Evolutionary conservation across 2,797 vertebrate genomes (phyloP), one percentile per base, ranked within the genome.

Genomic region (Margarornis squamiger): DNA sequence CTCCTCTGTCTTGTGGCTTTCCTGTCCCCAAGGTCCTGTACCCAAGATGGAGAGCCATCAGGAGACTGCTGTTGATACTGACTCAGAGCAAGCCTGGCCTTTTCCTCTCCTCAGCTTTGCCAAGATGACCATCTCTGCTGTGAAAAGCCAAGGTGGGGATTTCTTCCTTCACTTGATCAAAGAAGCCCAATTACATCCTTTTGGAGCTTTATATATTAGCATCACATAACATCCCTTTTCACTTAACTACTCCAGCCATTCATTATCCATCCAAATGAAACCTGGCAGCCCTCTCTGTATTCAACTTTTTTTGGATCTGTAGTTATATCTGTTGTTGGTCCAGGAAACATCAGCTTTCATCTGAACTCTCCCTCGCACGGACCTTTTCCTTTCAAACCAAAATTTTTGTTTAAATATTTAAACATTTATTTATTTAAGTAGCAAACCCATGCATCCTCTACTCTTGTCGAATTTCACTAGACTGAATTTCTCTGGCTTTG

Each of bases 321-420:
- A 70, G 34, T 88, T 76, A 3, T 58, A 59, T 88, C 61, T 92
- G 63, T 83, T 87, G 71, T 51, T 15, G 13, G 66, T 79, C 84
- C 88, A 88, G 93, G 82, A 81, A 91, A 96, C 41, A 71, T 92
- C 86, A 94, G n/a, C 61, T 96, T 95, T 96, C 70, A 66, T 83
- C 71, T 93, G 71, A 74, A 77, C 38, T 86, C 51, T 80, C 68
- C 75, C 88, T 95, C 6, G 3, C 43, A 52, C 2, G 16, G 19
- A 86, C 30, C 30, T 90, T 91, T 91, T 78, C 46, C 52, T 89
- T 88, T 71, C 24, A 87, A 89, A 90, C 29, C 22, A 54, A 45
- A 41, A 39, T 52, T 55, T 74, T 90, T 66, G n/a, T 85, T 87
- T 93, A 89, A 94, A 90, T 94, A 91, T 82, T 96, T 66, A 85